Base-by-base conservation (phyloP, 2,888 invertebrate species). In the Acronicta psi region DNA sequence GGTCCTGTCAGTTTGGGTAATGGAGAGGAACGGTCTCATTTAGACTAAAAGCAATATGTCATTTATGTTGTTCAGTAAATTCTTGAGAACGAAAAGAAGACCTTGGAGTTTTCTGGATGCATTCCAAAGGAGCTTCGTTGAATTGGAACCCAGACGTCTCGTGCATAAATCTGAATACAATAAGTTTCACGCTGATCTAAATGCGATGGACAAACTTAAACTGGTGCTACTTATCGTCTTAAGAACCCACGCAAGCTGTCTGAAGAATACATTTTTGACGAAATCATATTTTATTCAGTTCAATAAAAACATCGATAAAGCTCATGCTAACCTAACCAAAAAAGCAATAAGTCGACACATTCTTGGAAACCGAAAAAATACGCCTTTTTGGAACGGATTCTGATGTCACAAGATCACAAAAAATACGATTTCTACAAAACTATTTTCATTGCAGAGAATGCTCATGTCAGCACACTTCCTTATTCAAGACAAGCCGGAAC, bases 91-190 rank as follows among this genome's bases (percentile, higher is more conserved):
- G 29, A 29, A 43, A 42, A 23, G 10, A 14, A 38, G n/a, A 10
- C 25, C 18, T 34, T 23, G 18, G 23, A 14, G 34, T 37, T 55
- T 49, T 46, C 50, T 63, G 69, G 42, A 62, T 36, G 41, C 13
- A 61, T 61, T 64, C 44, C 61, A 43, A 60, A 14, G 17, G 17
- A 42, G 53, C 67, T 43, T 20, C 14, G 2, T 20, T n/a, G 7
- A 11, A 16, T 13, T 44, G 43, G 54, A 55, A 10, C 25, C 46
- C 43, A 46, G 17, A 43, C 42, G 45, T 56, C 42, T 34, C 17
- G 23, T 40, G 55, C 38, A 57, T 69, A 57, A 31, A 65, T 66
- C 69, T 63, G 63, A 69, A 69, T 66, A 14, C n/a, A 57, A 20
- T 17, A 40, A 60, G 23, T 55, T 68, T 47, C 36, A 46, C 25